Evolutionary conservation across 1,140 invertebrate species (phyloP).

Genomic region (Microplitis demolitor): DNA sequence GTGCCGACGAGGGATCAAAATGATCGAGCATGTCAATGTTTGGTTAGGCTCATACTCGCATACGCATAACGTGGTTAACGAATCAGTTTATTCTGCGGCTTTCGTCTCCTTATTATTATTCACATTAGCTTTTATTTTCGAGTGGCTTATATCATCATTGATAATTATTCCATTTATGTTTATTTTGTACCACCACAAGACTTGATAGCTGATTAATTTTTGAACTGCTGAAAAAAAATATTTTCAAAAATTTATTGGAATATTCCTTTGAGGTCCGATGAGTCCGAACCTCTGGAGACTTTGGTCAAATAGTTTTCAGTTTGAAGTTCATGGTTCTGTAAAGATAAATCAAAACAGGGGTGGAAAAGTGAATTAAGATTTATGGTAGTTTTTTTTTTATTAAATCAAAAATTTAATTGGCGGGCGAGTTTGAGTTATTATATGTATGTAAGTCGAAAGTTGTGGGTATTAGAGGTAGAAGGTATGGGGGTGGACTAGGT

Average conservation of each 20-base stretch:
- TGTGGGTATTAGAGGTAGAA: too few relatives aligned
- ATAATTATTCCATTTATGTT: not conserved
- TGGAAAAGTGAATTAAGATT: too few relatives aligned
- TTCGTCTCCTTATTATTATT: constrained; percentile 29
- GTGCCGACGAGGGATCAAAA: constrained; percentile 48
- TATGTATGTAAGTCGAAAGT: not conserved
- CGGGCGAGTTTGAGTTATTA: not conserved
- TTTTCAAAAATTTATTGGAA: too few relatives aligned
- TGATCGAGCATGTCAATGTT: constrained; percentile 63
- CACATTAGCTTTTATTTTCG: not conserved
- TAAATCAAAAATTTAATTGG: too few relatives aligned
- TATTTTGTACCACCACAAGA: not conserved
- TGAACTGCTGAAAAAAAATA: too few relatives aligned
- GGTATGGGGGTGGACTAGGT: not conserved
- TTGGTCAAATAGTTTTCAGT: too few relatives aligned
- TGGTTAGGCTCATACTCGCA: constrained; percentile 51
- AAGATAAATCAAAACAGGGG: not conserved
- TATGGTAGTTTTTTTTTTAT: too few relatives aligned
- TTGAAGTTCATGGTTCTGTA: too few relatives aligned
- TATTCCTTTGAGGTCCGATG: too few relatives aligned
- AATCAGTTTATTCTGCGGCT: constrained; percentile 51
- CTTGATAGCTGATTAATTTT: too few relatives aligned
- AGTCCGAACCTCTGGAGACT: too few relatives aligned
- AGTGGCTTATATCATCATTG: not conserved
- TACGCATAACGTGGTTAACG: constrained; percentile 51